phyloP scores from a whole-genome alignment of 2,113 vertebrate genomes.

The Lepus timidus region DNA sequence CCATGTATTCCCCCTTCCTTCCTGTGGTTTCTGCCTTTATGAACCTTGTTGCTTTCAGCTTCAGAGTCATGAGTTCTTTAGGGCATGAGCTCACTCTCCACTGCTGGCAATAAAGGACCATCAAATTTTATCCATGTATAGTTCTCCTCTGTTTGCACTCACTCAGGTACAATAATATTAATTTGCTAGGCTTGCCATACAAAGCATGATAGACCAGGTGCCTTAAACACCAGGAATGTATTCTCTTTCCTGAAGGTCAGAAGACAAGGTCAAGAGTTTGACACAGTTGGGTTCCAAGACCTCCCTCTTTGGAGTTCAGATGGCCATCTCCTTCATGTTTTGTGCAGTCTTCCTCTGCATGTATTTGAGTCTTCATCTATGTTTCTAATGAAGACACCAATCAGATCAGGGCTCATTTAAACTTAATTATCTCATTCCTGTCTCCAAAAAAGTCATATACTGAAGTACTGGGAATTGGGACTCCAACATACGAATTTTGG shows the following conservation, averaged over 20 bases:
- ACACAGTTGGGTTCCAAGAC: neutral
- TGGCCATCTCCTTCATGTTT: neutral
- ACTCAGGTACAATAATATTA: no score
- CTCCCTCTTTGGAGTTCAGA: neutral
- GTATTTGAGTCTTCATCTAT: neutral
- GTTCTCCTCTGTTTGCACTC: no score
- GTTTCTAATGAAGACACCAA: neutral
- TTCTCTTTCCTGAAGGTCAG: neutral
- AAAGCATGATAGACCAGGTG: neutral
- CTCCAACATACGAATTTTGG: neutral
- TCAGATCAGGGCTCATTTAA: neutral
- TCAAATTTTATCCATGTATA: no score
- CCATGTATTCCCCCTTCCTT: no score
- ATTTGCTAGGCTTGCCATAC: neutral
- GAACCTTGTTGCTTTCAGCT: no score
- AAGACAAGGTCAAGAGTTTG: neutral
- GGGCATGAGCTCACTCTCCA: no score
- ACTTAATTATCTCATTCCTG: neutral
- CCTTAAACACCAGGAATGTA: neutral
- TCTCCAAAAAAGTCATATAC: neutral
- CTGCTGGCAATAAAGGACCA: no score
- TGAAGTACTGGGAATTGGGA: neutral
- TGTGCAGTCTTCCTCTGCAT: neutral
- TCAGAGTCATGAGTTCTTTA: no score
- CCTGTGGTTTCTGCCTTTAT: no score